phyloP scores from a whole-genome alignment of 2,888 invertebrate genomes.

The Julus scanicus region DNA sequence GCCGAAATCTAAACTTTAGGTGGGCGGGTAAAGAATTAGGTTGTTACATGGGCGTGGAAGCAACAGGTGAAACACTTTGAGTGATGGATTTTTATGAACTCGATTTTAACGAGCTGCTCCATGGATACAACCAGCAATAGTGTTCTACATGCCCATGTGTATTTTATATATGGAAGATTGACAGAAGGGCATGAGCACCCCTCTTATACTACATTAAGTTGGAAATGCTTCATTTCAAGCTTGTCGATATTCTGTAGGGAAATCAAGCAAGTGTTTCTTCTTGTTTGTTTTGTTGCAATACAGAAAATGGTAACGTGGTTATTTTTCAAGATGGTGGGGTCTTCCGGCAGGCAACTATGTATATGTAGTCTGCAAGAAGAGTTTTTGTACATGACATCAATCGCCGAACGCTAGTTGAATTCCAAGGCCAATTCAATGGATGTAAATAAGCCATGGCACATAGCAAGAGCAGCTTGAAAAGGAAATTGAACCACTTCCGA shows the following conservation, averaged over 20 bases:
- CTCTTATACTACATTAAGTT: background rate
- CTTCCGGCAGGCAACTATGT: background rate
- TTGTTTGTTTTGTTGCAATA: background rate
- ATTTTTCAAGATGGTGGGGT: background rate
- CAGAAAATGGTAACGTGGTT: background rate
- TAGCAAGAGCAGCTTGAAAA: background rate
- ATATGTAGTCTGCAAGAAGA: no score
- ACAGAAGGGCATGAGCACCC: background rate
- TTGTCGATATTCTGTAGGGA: background rate
- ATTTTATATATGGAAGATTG: background rate
- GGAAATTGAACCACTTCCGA: conserved; percentile 2
- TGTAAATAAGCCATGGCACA: background rate
- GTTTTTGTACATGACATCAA: background rate
- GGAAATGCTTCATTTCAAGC: background rate
- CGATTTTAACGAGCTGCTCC: background rate
- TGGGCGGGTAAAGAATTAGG: conserved; percentile 8
- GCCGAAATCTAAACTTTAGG: conserved; percentile 5
- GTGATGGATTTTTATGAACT: conserved; percentile 16
- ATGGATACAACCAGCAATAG: background rate
- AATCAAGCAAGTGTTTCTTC: background rate
- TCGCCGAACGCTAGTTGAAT: background rate
- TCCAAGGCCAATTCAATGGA: background rate
- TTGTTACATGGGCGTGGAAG: conserved; percentile 30
- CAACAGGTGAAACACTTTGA: background rate
- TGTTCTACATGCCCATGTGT: background rate